These are phyloP conservation scores for Xenus cinereus DNA, from an alignment of 2,113 vertebrate species.

Conservation along the genomic window DNA sequence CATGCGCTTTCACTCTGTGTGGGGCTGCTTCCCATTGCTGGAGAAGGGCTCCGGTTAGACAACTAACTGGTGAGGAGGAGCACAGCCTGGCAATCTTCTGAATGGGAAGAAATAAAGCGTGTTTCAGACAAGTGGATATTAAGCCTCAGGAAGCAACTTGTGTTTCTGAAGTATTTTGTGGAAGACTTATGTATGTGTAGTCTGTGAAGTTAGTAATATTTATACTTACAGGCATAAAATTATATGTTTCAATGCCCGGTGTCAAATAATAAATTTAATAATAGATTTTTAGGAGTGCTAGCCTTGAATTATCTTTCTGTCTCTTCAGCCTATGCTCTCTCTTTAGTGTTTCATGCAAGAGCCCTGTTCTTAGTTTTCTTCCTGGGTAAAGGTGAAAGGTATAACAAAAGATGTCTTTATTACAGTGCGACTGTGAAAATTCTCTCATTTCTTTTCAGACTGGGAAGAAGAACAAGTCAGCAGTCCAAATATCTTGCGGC, in stretches of 20 bases:
- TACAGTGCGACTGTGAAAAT: background rate
- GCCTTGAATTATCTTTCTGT: background rate
- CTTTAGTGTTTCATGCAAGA: background rate
- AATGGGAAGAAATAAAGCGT: background rate
- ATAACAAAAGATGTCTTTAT: background rate
- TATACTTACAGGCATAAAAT: background rate
- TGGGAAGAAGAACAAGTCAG: slow-evolving; percentile 98
- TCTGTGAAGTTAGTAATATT: background rate
- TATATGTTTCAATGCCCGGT: background rate
- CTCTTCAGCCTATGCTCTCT: background rate
- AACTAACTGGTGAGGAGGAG: background rate
- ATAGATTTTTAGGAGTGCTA: background rate
- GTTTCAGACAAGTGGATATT: background rate
- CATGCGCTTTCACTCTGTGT: accelerated
- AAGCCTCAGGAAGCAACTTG: background rate
- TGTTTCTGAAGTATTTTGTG: background rate
- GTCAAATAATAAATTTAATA: background rate
- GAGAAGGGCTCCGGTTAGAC: background rate
- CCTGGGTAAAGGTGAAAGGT: background rate
- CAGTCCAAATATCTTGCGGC: slow-evolving; percentile 95
- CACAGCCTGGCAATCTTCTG: background rate
- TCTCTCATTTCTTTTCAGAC: slow-evolving; percentile 75
- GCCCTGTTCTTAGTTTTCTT: background rate
- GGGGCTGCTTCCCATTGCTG: background rate
- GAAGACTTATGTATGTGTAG: background rate